Evolutionary conservation across 2,797 vertebrate species (phyloP).

Genomic region (Helarctos malayanus): DNA sequence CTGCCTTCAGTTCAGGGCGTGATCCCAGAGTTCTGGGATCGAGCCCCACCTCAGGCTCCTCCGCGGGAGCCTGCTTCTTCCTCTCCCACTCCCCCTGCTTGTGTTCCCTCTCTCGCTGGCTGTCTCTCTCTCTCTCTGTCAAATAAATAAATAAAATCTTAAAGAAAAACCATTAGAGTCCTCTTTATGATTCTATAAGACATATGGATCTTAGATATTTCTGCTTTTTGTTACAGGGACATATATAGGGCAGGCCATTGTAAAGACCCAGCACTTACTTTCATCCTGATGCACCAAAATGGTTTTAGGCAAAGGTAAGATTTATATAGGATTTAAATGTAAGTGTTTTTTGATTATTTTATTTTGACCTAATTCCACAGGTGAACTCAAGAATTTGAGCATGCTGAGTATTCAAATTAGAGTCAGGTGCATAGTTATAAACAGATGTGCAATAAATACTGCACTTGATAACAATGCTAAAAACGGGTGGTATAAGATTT

Average conservation of each 20-base stretch:
- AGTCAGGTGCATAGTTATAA: neutral
- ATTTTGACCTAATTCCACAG: neutral
- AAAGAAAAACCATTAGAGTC: neutral
- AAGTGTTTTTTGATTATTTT: neutral
- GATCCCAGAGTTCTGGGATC: too few relatives aligned
- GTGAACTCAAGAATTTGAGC: constrained; percentile 16
- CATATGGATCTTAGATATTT: neutral
- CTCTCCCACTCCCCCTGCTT: too few relatives aligned
- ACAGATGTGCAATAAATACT: constrained; percentile 13
- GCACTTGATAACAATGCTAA: neutral
- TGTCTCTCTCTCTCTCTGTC: too few relatives aligned
- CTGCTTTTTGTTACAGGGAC: neutral
- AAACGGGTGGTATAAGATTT: neutral
- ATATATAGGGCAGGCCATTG: neutral
- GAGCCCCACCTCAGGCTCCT: too few relatives aligned
- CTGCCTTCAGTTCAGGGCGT: too few relatives aligned
- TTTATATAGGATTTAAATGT: neutral
- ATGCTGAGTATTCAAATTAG: neutral
- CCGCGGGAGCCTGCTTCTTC: too few relatives aligned
- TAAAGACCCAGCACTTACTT: neutral
- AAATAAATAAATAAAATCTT: too few relatives aligned
- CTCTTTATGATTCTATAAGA: neutral
- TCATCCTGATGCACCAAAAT: neutral
- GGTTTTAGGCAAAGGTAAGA: neutral
- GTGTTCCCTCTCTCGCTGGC: too few relatives aligned